phyloP scores from a whole-genome alignment of 2,888 invertebrate species.

The Galerucella pusilla region DNA sequence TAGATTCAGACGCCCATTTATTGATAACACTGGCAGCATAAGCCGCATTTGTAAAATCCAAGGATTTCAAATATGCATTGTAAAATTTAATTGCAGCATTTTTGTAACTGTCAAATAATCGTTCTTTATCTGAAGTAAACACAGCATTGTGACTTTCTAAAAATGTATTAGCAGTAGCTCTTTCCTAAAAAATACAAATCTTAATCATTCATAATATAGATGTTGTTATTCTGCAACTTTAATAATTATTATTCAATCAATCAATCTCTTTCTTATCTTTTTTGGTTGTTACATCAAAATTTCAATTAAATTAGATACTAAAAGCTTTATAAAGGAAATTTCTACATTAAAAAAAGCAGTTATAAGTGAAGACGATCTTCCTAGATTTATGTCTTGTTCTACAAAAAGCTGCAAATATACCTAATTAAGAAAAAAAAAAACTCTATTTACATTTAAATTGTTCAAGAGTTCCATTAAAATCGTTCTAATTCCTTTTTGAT shows the following conservation, averaged over 20 bases:
- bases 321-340: no score
- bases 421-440: no score
- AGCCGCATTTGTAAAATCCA: constrained; percentile 68
- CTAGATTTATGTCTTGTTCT: no score
- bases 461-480: constrained; percentile 48
- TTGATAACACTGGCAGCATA: constrained; percentile 68
- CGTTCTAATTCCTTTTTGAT: constrained; percentile 46
- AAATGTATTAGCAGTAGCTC: constrained; percentile 43
- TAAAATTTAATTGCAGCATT: constrained; percentile 66
- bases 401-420: no score
- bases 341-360: no score
- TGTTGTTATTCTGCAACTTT: no score
- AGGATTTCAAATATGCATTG: constrained; percentile 64
- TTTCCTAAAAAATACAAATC: constrained; percentile 52
- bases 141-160: constrained; percentile 67
- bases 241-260: no score
- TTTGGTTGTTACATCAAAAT: no score
- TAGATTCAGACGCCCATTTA: constrained; percentile 70
- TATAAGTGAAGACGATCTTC: no score
- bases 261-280: no score
- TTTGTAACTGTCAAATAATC: constrained; percentile 65
- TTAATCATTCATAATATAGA: constrained; percentile 12
- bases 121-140: constrained; percentile 65
- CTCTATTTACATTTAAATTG: constrained; percentile 49
- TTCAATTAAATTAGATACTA: no score